Evolutionary conservation across 2,797 vertebrate species (phyloP), one percentile per base, ranked within the genome.

Genomic region (Premnoplex brunnescens): DNA sequence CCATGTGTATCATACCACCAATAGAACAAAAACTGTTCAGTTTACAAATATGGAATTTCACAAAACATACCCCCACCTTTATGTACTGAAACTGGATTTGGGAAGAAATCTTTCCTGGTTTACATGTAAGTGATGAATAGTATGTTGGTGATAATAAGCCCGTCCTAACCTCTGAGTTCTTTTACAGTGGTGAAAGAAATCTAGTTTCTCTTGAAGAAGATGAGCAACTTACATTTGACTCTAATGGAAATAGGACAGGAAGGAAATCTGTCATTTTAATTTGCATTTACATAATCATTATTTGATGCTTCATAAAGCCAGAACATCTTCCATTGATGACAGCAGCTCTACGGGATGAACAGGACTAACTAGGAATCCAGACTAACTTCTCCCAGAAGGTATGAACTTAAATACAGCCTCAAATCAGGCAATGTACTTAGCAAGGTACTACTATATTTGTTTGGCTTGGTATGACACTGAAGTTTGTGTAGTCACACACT

Each of bases 291-390:
- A 93, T 86, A 81, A 74, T 46, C 10, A 3, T 76, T 84, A 85
- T 84, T 71, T 78, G 85, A 89, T 64, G 79, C 52, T 94, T 84
- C 83, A 81, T 49, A 82, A 92, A 92, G 51, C 39, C 76, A 63
- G 51, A 90, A 90, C 21, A 84, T 41, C 67, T 76, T 67, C 79
- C 67, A 84, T 0, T 86, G 85, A 85, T 74, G 58, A 86, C 30
- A 80, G 63, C 0, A 84, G 52, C 34, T 76, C 59, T 87, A 27
- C 76, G 67, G 71, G 52, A 79, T 54, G 34, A 92, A 54, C 17
- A 3, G 36, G 79, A 85, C 59, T 71, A 93, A 69, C 64, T 63
- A 67, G 88, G 60, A 85, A 85, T 51, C n/a, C 81, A 85, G 87
- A 95, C 20, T 77, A 87, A 39, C 3, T 22, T 89, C 56, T 91